Evolutionary conservation across 2,797 vertebrate species (phyloP), one percentile per base, ranked within the genome.

Genomic region (Pygocentrus nattereri): DNA sequence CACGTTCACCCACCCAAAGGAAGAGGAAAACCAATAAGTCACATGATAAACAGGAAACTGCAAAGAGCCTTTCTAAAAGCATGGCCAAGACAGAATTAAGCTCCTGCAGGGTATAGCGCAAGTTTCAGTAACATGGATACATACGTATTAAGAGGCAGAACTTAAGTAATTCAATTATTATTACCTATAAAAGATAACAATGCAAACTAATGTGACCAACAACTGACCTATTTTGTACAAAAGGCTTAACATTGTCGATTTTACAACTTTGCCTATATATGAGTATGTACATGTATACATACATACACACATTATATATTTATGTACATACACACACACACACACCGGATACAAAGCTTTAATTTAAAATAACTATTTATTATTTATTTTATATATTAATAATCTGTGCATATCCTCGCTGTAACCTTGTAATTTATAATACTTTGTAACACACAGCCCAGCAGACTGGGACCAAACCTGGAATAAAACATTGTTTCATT

Each of bases 11-110:
- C 16, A 21, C 18, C 62, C 10, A 34, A 64, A 65, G 62, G 62
- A 65, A 64, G 61, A 64, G 61, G 61, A 64, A 64, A 65, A 34
- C 30, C 62, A 65, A 21, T 21, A 65, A 34, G 62, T 65, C 62
- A 65, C 62, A 65, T 65, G 62, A 34, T 34, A 19, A 65, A 65
- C 30, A 65, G 62, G 62, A 65, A 65, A 34, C 8, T 19, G 31
- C 62, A 65, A 3, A 65, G 62, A 62, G 11, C 25, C 15, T 62
- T 62, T 5, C 25, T 62, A 16, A 62, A 15, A 31, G 59, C 59
- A 62, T 16, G 25, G 23, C 59, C 5, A 62, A 30, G 13, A 19
- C 62, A 34, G 65, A 65, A 34, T 2, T 3, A 34, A 8, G 16
- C 21, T 65, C 18, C 30, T 65, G 31, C 31, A 34, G 62, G 30